A percentile compares a stretch with the other conserved stretches of the same genome.
Evolutionary conservation across 2,113 vertebrate species (phyloP).

Genomic region (Picathartes gymnocephalus): DNA sequence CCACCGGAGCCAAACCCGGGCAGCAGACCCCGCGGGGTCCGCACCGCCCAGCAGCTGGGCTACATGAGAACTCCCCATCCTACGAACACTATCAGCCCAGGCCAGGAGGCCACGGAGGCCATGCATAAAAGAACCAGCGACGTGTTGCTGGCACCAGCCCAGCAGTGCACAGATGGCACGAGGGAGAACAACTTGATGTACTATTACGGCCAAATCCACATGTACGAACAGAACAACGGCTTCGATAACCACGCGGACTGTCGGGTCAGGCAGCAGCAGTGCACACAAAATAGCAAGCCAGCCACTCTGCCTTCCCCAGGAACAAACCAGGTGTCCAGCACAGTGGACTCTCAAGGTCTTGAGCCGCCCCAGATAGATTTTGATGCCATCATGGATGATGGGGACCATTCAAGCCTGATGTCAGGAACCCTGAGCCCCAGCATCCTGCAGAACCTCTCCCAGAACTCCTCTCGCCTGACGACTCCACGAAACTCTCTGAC

Average conservation of each 20-base stretch:
- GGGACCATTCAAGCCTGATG: conserved; percentile 95
- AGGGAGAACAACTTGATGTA: conserved; percentile 75
- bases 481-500: conserved; percentile 95
- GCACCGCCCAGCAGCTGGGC: conserved; percentile 72
- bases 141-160: conserved; percentile 32
- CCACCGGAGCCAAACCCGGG: conserved; percentile 77
- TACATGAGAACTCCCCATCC: conserved; percentile 74
- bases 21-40: conserved; percentile 71
- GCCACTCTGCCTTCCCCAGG: conserved; percentile 87
- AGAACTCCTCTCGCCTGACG: conserved; percentile 95
- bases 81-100: conserved; percentile 37
- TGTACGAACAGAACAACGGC: conserved; percentile 81
- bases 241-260: conserved; percentile 72
- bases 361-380: conserved; percentile 94
- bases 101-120: conserved; percentile 74
- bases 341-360: conserved; percentile 85
- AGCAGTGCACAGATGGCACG: conserved; percentile 22
- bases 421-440: conserved; percentile 93
- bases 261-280: conserved; percentile 64
- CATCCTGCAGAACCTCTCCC: conserved; percentile 93
- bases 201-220: conserved; percentile 89
- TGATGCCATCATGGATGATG: conserved; percentile 94
- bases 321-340: conserved; percentile 93
- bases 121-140: conserved; percentile 75
- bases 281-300: conserved; percentile 53